Evolutionary conservation across 1,140 invertebrate genomes (phyloP), one percentile per base, ranked within the genome.

Genomic region (Trigoniulus corallinus): DNA sequence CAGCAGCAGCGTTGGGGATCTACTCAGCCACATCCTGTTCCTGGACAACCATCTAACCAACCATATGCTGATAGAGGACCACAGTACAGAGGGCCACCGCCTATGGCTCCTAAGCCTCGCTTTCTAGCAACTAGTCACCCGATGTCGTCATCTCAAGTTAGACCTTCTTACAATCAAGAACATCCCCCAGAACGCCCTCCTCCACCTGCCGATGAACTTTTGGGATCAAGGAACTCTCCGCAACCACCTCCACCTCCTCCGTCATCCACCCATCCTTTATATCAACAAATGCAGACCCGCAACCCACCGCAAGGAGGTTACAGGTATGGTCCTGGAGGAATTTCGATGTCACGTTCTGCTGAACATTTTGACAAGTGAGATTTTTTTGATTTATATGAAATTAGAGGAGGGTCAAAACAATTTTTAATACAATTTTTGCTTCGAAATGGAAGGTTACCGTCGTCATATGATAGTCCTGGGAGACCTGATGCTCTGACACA

Each of bases 241-340:
- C 81, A 80, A 1, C 81, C 81, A 20, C 67, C 69, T 18, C 72
- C 80, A 13, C 64, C 64, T 1, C 76, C 81, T 0, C 80, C 77
- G 10, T 76, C 76, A 1, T 69, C 73, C 0, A 84, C 81, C 1
- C 82, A 84, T 69, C 82, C 81, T 0, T 64, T 83, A 7, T 80
- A 75, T 57, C 75, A 68, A 59, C 49, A 50, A 12, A 41, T 13
- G 2, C 51, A 56, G 47, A n/a, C n/a, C n/a, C n/a, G n/a, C n/a
- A n/a, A n/a, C n/a, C n/a, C n/a, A n/a, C 20, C 39, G 15, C 29
- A 40, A 0, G 51, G 37, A 42, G 45, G 54, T 34, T 43, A 47
- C 29, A 26, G 52, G 18, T 46, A 52, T 50, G 53, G 42, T 7
- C 42, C 42, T 10, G 29, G 29, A 34, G 29, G 15, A 34, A 34